Conservation (phyloP, 2,113 vertebrate species). For the Callopanchax toddi region DNA sequence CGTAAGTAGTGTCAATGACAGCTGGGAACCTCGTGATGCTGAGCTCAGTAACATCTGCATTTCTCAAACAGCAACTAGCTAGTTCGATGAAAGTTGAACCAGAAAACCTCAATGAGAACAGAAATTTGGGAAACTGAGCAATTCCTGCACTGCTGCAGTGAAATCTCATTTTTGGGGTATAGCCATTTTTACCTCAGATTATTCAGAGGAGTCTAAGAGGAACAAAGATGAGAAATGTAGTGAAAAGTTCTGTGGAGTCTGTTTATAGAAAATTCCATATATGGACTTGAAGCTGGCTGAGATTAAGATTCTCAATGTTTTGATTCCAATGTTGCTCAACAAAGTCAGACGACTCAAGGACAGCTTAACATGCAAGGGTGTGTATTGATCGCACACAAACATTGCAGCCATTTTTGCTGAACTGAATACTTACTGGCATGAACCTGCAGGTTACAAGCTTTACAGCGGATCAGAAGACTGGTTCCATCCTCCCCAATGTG, state of each 20-base stretch:
- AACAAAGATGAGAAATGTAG: slow-evolving; percentile 2
- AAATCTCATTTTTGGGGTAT: slow-evolving; percentile 22
- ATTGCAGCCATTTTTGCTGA: no score
- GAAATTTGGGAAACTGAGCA: slow-evolving; percentile 18
- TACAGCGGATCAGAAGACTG: slow-evolving; percentile 89
- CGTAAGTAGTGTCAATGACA: no score
- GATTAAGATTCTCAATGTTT: no score
- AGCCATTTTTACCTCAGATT: slow-evolving; percentile 12
- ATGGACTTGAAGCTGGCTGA: neutral
- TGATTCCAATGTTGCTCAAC: no score
- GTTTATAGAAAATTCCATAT: slow-evolving; percentile 19
- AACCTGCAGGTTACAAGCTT: slow-evolving; percentile 91
- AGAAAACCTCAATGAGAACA: slow-evolving; percentile 4
- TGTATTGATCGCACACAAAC: no score
- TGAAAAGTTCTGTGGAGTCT: slow-evolving; percentile 9
- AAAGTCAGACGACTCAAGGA: neutral
- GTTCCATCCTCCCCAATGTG: slow-evolving; percentile 91
- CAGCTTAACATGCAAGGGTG: neutral
- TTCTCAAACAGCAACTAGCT: neutral
- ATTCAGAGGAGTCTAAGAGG: slow-evolving; percentile 10
- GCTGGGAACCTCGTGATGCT: no score
- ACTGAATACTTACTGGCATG: slow-evolving; percentile 92
- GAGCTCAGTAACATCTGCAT: neutral
- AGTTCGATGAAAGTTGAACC: slow-evolving; percentile 16
- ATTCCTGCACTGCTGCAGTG: slow-evolving; percentile 11